A percentile compares a stretch with the other conserved stretches of the same genome.
These are phyloP conservation scores for Monomorium pharaonis DNA, from an alignment of 1,140 invertebrate genomes.

Conservation along the genomic window DNA sequence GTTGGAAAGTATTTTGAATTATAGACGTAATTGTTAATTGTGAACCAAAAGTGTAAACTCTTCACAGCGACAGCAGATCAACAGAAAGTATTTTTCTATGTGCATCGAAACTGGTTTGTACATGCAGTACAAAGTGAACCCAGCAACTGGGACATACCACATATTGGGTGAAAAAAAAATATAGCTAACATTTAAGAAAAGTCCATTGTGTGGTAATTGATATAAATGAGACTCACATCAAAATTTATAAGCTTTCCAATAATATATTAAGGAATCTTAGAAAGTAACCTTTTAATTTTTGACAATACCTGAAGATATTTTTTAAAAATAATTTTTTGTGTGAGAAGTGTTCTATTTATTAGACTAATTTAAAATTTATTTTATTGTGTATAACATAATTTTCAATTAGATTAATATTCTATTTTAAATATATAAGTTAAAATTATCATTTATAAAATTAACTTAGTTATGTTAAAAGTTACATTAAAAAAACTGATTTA, in stretches of 20 bases:
- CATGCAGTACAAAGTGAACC: slow-evolving; percentile 64
- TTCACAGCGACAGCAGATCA: not conserved
- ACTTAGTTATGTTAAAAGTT: too few relatives aligned
- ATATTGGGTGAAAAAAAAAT: slow-evolving; percentile 54
- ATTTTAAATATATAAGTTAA: too few relatives aligned
- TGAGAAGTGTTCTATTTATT: not conserved
- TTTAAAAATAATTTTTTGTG: slow-evolving; percentile 1
- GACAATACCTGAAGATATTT: not conserved
- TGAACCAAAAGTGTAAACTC: too few relatives aligned
- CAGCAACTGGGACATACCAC: slow-evolving; percentile 70
- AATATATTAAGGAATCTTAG: not conserved
- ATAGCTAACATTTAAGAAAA: not conserved
- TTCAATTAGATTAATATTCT: too few relatives aligned
- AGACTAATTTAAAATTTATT: not conserved
- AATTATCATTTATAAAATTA: too few relatives aligned
- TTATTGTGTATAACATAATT: too few relatives aligned
- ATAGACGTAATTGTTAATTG: not conserved
- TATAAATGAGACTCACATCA: not conserved
- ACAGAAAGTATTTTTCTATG: slow-evolving; percentile 64
- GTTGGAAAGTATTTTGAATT: slow-evolving; percentile 46
- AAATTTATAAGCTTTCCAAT: slow-evolving; percentile 12
- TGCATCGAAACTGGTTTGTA: slow-evolving; percentile 69
- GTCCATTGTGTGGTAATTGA: slow-evolving; percentile 9
- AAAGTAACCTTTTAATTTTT: not conserved
- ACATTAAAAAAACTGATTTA: too few relatives aligned